A percentile compares a stretch with the other conserved stretches of the same genome.
Conservation (phyloP, 1,140 invertebrate genomes). For the Zaprionus nigranus region DNA sequence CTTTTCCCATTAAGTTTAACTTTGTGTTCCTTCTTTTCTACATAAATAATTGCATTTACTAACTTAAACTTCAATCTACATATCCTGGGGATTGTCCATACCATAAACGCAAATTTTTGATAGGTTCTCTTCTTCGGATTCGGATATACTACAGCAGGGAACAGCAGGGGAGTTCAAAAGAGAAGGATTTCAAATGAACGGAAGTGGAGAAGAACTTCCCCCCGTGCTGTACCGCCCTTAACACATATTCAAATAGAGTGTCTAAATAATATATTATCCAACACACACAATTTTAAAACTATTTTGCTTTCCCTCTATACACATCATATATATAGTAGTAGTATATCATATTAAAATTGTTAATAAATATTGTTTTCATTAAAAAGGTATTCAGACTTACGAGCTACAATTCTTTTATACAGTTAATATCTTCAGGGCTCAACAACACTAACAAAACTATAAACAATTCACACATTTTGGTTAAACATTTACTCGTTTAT, state of each 20-base stretch:
- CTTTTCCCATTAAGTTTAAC: slow-evolving; percentile 1
- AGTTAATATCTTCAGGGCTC: slow-evolving; percentile 62
- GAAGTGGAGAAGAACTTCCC: neutral
- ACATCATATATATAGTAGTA: slow-evolving; percentile 13
- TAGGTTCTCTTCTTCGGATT: slow-evolving; percentile 44
- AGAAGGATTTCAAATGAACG: neutral
- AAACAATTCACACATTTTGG: slow-evolving; percentile 52
- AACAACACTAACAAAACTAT: slow-evolving; percentile 60
- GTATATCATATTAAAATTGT: slow-evolving; percentile 32
- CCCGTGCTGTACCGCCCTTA: neutral
- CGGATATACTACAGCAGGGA: slow-evolving; percentile 31
- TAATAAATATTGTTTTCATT: slow-evolving; percentile 51
- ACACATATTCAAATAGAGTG: slow-evolving; percentile 1
- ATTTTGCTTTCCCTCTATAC: slow-evolving; percentile 9
- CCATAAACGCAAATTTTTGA: slow-evolving; percentile 81
- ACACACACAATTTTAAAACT: slow-evolving; percentile 6
- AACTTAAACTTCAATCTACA: slow-evolving; percentile 59
- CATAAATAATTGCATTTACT: slow-evolving; percentile 43
- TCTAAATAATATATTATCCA: slow-evolving; percentile 14
- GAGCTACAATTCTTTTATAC: slow-evolving; percentile 51
- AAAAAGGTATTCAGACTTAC: slow-evolving; percentile 50
- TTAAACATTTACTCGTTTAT: slow-evolving; percentile 23
- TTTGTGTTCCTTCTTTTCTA: slow-evolving; percentile 24
- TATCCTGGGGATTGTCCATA: slow-evolving; percentile 80
- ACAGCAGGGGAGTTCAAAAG: slow-evolving; percentile 12